phyloP scores from a whole-genome alignment of 2,797 vertebrate genomes.

The Melanogrammus aeglefinus region DNA sequence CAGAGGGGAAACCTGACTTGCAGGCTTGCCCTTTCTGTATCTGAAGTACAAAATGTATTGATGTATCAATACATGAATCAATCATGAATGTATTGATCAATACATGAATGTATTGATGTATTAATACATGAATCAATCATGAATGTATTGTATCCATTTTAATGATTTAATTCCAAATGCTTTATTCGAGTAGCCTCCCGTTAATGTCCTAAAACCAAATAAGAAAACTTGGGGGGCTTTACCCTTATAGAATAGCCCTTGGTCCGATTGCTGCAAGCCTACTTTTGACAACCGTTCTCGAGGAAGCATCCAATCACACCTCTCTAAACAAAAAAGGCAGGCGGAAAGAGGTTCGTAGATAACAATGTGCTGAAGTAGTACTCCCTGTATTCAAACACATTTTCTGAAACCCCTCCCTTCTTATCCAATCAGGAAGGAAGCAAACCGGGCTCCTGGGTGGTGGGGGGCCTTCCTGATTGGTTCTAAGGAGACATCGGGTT shows the following conservation, averaged over 20 bases:
- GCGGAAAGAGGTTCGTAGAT: slow-evolving; percentile 29
- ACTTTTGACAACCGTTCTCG: slow-evolving; percentile 3
- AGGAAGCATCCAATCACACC: slow-evolving; percentile 50
- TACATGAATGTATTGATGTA: too few species aligned
- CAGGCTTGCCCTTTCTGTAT: slow-evolving; percentile 15
- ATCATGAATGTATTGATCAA: too few species aligned
- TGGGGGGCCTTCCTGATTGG: slow-evolving; percentile 14
- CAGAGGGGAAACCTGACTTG: slow-evolving; percentile 12
- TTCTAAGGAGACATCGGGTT: neutral
- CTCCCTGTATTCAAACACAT: slow-evolving; percentile 52
- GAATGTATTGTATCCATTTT: neutral
- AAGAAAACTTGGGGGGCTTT: neutral
- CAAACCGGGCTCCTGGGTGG: slow-evolving; percentile 33
- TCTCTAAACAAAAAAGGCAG: slow-evolving; percentile 25
- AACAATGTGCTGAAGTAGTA: slow-evolving; percentile 57
- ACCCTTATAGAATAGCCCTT: slow-evolving; percentile 23
- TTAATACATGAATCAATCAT: too few species aligned
- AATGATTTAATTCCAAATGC: neutral
- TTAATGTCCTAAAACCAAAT: neutral
- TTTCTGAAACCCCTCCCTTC: slow-evolving; percentile 52
- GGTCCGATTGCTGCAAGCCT: slow-evolving; percentile 18
- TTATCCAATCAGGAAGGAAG: slow-evolving; percentile 64
- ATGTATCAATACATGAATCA: too few species aligned
- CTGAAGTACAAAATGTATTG: neutral
- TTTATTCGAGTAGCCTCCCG: neutral